Evolutionary conservation across 2,113 vertebrate genomes (phyloP).

Genomic region (Lagopus leucura): DNA sequence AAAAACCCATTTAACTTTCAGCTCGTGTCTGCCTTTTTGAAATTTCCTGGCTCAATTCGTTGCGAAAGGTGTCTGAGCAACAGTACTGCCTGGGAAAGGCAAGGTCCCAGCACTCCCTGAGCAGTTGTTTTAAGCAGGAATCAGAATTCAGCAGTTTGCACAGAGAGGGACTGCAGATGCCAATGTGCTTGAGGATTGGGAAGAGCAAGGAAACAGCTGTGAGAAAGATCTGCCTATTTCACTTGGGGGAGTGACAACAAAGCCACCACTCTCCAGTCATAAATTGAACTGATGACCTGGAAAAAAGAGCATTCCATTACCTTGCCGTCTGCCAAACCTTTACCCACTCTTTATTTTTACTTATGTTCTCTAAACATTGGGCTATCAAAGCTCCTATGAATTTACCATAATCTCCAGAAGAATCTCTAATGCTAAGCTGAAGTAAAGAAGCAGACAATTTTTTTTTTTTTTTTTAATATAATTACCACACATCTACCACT

Average conservation of each 20-base stretch:
- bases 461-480: background rate
- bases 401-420: background rate
- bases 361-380: background rate
- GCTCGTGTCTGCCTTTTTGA: background rate
- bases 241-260: background rate
- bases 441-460: background rate
- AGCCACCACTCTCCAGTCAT: background rate
- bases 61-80: background rate
- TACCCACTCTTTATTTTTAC: background rate
- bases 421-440: background rate
- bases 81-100: background rate
- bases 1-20: constrained; percentile 24
- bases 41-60: background rate
- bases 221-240: background rate
- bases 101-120: background rate
- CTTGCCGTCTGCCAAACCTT: background rate
- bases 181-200: background rate
- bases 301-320: background rate
- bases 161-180: background rate
- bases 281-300: background rate
- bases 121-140: background rate
- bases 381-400: background rate
- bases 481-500: background rate
- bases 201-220: background rate
- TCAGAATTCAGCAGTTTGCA: constrained; percentile 6